These are phyloP conservation scores for Crotalus tigris DNA, from an alignment of 2,113 vertebrate genomes.

Conservation along the genomic window DNA sequence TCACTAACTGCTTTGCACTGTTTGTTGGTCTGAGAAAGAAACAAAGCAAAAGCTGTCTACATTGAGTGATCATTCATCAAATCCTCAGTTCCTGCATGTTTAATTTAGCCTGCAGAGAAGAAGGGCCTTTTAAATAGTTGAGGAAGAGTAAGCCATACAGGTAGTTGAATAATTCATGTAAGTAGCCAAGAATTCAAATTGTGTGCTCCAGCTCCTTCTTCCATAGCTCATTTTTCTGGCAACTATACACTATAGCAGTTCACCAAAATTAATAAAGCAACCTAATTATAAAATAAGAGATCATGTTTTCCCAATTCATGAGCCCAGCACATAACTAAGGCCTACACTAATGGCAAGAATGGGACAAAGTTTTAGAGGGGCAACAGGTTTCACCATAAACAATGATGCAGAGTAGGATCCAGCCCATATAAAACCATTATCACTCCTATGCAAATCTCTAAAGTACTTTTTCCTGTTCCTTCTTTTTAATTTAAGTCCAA, in stretches of 20 bases:
- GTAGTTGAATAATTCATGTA: neutral
- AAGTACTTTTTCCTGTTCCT: too few relatives aligned
- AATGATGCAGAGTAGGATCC: neutral
- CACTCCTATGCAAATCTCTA: neutral
- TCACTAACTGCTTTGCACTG: neutral
- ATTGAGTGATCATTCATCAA: neutral
- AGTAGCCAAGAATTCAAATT: neutral
- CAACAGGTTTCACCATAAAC: too few relatives aligned
- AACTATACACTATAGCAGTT: too few relatives aligned
- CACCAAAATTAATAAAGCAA: too few relatives aligned
- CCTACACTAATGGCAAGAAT: too few relatives aligned
- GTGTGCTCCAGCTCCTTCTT: neutral
- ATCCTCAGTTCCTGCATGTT: neutral
- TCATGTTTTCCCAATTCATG: too few relatives aligned
- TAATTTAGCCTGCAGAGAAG: neutral
- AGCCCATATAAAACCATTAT: neutral
- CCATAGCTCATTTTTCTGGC: neutral
- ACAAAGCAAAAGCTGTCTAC: conserved; percentile 6
- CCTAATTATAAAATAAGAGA: too few relatives aligned
- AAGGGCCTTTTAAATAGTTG: neutral
- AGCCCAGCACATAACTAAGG: too few relatives aligned
- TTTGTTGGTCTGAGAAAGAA: neutral
- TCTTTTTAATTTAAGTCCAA: too few relatives aligned
- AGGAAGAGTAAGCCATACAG: neutral
- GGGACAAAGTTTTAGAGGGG: too few relatives aligned